Base-by-base conservation (phyloP, 2,113 vertebrate genomes). In the Oplegnathus fasciatus region DNA sequence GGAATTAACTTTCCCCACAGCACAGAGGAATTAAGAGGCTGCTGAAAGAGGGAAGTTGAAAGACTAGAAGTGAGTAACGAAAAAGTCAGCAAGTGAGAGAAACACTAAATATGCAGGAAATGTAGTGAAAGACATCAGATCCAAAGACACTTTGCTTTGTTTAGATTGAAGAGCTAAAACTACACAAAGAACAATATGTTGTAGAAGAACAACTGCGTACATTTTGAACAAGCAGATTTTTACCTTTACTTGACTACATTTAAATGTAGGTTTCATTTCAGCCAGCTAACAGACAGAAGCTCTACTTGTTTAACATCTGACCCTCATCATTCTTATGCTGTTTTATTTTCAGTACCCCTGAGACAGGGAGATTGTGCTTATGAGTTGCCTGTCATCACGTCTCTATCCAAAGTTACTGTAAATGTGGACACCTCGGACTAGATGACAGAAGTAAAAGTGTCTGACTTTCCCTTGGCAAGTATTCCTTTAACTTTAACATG, bases 1-100 rank as follows among this genome's bases (percentile, higher is more conserved):
- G 78, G 80, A 68, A 55, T 84, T 79, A 88, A 50, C 44, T 57
- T 72, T 64, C 15, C 57, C 72, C 55, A 30, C 72, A 69, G 83
- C 32, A 50, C 68, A 37, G 24, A 84, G 64, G 71, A 86, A 76
- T 86, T 76, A 84, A 42, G 18, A 69, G 67, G 32, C 28, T 44
- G 75, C 79, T 65, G 24, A 86, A 86, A 78, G 30, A 75, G 8
- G 24, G 30, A 66, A 75, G 52, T n/a, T 71, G 28, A 65, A 77
- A 76, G 48, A 34, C 44, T 6, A 24, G 24, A 75, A 60, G 60
- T 1, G 7, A 70, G 48, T 30, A 37, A 55, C 37, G 44, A 44
- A 69, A 80, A 69, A 48, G 54, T 52, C 32, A 66, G 48, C 4
- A 3, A 68, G 28, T 30, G 24, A 55, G 61, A 37, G 18, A 70